Evolutionary conservation across 2,797 vertebrate species (phyloP).

Genomic region (Microctenopoma steveboyesi): DNA sequence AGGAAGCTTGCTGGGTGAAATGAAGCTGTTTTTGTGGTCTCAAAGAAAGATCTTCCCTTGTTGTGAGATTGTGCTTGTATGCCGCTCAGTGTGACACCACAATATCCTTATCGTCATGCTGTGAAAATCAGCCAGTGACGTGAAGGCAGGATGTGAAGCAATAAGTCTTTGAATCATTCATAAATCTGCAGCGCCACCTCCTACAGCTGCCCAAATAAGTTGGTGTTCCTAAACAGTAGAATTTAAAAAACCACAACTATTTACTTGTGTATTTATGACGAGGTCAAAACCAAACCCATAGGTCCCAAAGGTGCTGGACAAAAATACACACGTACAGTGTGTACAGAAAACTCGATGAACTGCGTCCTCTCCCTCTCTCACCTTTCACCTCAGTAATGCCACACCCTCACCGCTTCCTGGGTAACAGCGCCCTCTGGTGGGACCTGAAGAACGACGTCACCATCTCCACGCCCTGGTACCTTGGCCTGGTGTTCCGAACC

Average conservation of each 20-base stretch:
- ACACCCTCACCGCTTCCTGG: slow-evolving; percentile 93
- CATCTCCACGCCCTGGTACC: slow-evolving; percentile 94
- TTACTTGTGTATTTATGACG: background rate
- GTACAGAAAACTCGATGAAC: background rate
- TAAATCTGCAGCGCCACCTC: background rate
- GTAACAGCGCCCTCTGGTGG: slow-evolving; percentile 93
- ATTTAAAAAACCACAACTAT: background rate
- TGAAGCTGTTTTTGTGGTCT: background rate
- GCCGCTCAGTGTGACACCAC: background rate
- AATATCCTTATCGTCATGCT: background rate
- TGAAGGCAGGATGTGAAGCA: background rate
- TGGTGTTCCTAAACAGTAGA: background rate
- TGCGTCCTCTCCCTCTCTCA: background rate
- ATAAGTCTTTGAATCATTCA: background rate
- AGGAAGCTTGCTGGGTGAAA: background rate
- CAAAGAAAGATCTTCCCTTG: slow-evolving; percentile 1
- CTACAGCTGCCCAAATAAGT: background rate
- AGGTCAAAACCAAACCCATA: background rate
- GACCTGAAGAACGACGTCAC: slow-evolving; percentile 93
- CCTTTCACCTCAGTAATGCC: slow-evolving; percentile 87
- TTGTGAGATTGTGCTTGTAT: background rate
- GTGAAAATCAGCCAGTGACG: no score
- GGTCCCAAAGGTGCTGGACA: background rate
- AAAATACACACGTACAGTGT: background rate
- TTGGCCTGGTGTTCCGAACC: slow-evolving; percentile 94